phyloP scores from a whole-genome alignment of 1,140 invertebrate species.

The Drosophila nikananu region DNA sequence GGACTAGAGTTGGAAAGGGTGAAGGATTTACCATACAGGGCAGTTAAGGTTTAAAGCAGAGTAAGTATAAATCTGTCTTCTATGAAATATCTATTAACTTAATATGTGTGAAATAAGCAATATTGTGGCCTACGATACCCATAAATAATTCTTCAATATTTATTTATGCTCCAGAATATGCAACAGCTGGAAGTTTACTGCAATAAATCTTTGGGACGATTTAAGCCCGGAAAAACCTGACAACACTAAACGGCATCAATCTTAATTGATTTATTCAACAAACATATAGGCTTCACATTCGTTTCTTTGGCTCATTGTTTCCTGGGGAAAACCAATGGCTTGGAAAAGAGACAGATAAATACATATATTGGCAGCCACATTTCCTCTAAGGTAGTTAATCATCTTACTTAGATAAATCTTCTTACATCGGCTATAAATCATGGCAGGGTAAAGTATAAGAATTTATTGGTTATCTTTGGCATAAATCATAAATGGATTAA shows the following conservation, averaged over 20 bases:
- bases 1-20: constrained; percentile 87
- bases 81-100: not conserved
- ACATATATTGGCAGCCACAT: not conserved
- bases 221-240: not conserved
- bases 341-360: not conserved
- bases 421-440: constrained; percentile 10
- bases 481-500: constrained; percentile 7
- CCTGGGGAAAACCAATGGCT: not conserved
- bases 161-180: not conserved
- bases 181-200: constrained; percentile 6
- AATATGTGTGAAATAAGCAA: not conserved
- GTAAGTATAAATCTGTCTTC: not conserved
- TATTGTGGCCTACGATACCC: not conserved
- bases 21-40: not conserved
- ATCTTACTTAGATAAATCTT: not conserved
- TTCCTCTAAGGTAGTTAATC: constrained; percentile 19
- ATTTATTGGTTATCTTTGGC: not conserved
- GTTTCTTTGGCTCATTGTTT: no score
- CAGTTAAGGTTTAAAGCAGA: not conserved
- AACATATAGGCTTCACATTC: not conserved
- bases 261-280: constrained; percentile 7
- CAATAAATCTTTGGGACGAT: constrained; percentile 1
- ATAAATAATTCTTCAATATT: not conserved
- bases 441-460: not conserved
- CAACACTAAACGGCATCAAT: not conserved